Percentiles rank a stretch among this genome's conserved stretches.
Conservation (phyloP, 37 sponge, comb jelly and placozoan genomes). For the Hexactinellida sp. region DNA sequence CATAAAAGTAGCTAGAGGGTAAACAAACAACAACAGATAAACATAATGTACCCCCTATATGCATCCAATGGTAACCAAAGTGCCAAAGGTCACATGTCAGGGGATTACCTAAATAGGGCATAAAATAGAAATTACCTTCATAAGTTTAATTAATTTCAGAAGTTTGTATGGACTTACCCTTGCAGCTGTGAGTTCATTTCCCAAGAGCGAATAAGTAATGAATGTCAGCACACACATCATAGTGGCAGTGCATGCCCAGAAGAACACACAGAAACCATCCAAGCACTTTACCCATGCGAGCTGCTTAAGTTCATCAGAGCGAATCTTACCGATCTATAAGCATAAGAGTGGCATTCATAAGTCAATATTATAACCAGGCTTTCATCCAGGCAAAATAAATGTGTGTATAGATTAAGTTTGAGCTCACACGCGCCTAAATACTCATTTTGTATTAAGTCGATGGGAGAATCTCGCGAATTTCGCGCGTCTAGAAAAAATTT, state of each 20-base stretch:
- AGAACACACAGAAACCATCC: conserved; percentile 94
- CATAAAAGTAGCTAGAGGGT: no score
- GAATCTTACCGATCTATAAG: conserved; percentile 20
- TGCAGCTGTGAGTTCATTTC: conserved; percentile 78
- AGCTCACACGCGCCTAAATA: no score
- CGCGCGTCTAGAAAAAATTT: no score
- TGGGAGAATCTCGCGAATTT: no score
- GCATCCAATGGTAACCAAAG: not conserved
- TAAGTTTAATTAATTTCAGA: not conserved
- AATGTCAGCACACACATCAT: conserved; percentile 89
- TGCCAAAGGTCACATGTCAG: not conserved
- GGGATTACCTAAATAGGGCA: not conserved
- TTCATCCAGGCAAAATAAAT: not conserved
- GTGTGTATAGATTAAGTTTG: no score
- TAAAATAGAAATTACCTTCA: not conserved
- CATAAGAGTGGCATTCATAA: no score
- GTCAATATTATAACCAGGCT: not conserved
- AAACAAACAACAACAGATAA: no score
- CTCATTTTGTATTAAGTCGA: no score
- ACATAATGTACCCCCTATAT: not conserved
- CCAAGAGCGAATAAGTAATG: conserved; percentile 58
- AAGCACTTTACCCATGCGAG: conserved; percentile 79
- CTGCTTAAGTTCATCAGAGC: conserved; percentile 49
- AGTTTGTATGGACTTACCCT: conserved; percentile 36
- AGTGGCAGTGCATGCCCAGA: conserved; percentile 95